Conservation (phyloP, 2,113 vertebrate species). For the Cathartes aura region DNA sequence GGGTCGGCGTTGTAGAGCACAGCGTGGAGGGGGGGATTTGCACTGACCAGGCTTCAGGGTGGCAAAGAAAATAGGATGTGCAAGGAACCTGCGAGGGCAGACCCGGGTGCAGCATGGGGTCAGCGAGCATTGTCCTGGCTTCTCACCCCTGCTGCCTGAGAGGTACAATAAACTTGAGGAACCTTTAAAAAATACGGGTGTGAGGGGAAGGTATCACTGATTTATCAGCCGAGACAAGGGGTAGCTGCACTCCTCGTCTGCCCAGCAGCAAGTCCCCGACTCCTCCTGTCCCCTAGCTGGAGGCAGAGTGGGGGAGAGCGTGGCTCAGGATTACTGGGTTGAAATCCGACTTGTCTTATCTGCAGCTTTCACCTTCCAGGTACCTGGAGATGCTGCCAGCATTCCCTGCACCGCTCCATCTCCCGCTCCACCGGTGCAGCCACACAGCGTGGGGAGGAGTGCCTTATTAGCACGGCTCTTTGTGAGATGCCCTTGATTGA, state of each 20-base stretch:
- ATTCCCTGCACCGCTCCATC: neutral
- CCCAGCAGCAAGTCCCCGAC: neutral
- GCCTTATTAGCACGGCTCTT: slow-evolving; percentile 50
- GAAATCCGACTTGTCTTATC: neutral
- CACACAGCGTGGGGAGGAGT: neutral
- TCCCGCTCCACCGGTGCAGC: neutral
- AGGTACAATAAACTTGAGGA: neutral
- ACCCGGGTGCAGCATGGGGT: neutral
- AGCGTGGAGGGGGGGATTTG: neutral
- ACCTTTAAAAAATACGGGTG: accelerated
- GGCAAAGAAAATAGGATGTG: accelerated
- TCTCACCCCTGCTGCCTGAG: neutral
- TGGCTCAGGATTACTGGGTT: neutral
- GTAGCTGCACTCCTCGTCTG: neutral
- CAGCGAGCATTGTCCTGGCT: neutral
- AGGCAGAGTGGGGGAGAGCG: neutral
- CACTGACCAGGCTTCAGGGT: neutral
- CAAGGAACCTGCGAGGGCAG: neutral
- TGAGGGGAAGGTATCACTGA: neutral
- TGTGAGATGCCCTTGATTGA: slow-evolving; percentile 56
- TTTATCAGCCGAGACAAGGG: neutral
- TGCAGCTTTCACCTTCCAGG: neutral
- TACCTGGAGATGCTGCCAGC: neutral
- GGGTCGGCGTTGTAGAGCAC: neutral
- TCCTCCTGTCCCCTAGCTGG: neutral